Evolutionary conservation across 2,797 vertebrate species (phyloP).

Genomic region (Peromyscus eremicus): DNA sequence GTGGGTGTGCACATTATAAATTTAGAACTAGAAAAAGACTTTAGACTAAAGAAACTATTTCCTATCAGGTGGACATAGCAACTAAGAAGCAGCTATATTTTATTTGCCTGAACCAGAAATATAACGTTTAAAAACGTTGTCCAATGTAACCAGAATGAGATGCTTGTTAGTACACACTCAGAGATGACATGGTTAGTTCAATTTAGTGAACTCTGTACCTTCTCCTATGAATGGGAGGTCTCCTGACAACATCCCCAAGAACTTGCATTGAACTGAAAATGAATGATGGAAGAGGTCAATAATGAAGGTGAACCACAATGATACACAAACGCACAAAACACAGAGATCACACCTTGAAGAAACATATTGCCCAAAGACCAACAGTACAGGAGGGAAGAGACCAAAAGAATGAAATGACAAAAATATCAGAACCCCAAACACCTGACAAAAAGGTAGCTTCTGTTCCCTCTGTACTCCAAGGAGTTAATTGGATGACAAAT

Average conservation of each 20-base stretch:
- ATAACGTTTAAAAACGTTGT: neutral
- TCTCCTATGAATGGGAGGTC: conserved; percentile 96
- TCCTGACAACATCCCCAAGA: conserved; percentile 93
- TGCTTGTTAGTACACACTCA: conserved; percentile 86
- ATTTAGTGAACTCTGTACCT: conserved; percentile 91
- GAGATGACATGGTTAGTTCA: conserved; percentile 84
- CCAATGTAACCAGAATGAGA: conserved; percentile 66
- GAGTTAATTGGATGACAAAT: neutral
- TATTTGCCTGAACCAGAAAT: conserved; percentile 18
- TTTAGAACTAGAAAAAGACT: neutral
- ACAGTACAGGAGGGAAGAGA: conserved; percentile 21
- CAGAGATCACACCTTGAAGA: conserved; percentile 59
- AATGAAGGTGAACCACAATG: conserved; percentile 75
- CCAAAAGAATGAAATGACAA: conserved; percentile 34
- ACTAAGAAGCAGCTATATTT: conserved; percentile 14
- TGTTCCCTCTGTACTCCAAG: neutral
- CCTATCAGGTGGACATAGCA: neutral
- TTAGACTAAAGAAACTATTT: conserved; percentile 27
- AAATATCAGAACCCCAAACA: conserved; percentile 1
- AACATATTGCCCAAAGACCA: conserved; percentile 53
- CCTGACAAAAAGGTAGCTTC: neutral
- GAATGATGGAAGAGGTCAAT: conserved; percentile 91
- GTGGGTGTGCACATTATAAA: neutral
- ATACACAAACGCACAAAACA: conserved; percentile 80
- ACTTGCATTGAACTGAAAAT: conserved; percentile 94